Percentiles rank a stretch among this genome's conserved stretches.
Evolutionary conservation across 1,140 invertebrate genomes (phyloP).

Genomic region (Cydia pomonella): DNA sequence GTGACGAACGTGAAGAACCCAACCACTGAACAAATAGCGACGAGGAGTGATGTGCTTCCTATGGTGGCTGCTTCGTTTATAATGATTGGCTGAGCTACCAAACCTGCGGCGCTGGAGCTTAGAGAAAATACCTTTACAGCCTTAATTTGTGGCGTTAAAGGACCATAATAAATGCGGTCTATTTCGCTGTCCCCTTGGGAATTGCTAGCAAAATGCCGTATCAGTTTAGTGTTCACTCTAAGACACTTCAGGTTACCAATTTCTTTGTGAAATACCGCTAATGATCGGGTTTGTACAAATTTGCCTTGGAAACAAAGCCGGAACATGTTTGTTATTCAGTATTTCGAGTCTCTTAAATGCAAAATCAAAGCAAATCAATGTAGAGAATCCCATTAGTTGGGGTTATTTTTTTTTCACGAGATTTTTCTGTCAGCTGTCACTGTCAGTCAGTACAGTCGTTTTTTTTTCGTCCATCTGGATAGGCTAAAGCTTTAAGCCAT

Average conservation of each 20-base stretch:
- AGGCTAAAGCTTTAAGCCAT: no score
- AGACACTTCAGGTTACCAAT: slow-evolving; percentile 47
- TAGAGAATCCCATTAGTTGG: background rate
- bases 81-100: slow-evolving; percentile 88
- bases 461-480: no score
- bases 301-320: slow-evolving; percentile 41
- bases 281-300: slow-evolving; percentile 35
- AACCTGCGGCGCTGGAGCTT: slow-evolving; percentile 85
- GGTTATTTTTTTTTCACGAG: slow-evolving; percentile 25
- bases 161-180: slow-evolving; percentile 81
- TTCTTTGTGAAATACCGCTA: slow-evolving; percentile 46
- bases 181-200: slow-evolving; percentile 52
- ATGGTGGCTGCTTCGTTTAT: slow-evolving; percentile 82
- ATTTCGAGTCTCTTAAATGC: slow-evolving; percentile 9
- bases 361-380: background rate
- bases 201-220: slow-evolving; percentile 52
- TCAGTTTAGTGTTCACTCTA: slow-evolving; percentile 39
- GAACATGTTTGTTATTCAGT: slow-evolving; percentile 41
- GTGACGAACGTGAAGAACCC: slow-evolving; percentile 91
- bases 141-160: slow-evolving; percentile 84
- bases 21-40: slow-evolving; percentile 84
- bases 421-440: background rate
- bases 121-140: slow-evolving; percentile 91
- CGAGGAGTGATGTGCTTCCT: slow-evolving; percentile 79
- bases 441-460: no score